phyloP scores from a whole-genome alignment of 2,797 vertebrate genomes.

The Eulemur rubriventer region DNA sequence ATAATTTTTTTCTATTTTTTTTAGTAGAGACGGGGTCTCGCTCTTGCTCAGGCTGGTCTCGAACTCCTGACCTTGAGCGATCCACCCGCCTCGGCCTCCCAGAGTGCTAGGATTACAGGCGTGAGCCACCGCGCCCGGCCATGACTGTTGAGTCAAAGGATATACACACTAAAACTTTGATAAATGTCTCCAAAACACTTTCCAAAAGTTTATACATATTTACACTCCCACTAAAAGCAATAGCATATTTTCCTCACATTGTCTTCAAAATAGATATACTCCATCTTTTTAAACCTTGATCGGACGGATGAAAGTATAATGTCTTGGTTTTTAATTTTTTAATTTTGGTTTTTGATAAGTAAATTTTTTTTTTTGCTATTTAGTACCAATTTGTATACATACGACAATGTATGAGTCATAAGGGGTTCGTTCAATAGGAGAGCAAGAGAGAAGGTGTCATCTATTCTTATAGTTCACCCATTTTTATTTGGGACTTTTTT shows the following conservation, averaged over 20 bases:
- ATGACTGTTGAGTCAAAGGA: neutral
- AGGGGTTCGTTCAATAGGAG: accelerated
- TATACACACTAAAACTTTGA: neutral
- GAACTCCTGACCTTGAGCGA: too few species aligned
- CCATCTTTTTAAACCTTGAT: neutral
- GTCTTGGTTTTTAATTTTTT: neutral
- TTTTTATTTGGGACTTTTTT: neutral
- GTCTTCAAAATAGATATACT: neutral
- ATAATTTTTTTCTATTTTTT: too few species aligned
- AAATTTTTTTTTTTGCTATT: neutral
- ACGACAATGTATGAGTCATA: neutral
- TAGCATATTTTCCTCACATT: neutral
- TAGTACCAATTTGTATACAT: neutral
- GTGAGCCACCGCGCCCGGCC: too few species aligned
- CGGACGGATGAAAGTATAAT: neutral
- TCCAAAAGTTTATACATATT: neutral
- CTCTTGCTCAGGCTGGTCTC: too few species aligned
- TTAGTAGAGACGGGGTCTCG: too few species aligned
- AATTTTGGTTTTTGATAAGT: neutral
- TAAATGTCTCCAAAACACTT: neutral
- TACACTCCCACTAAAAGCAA: neutral
- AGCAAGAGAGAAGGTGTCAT: neutral
- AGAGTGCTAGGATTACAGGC: too few species aligned
- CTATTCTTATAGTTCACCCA: neutral
- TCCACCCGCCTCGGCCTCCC: too few species aligned